phyloP scores from a whole-genome alignment of 1,140 invertebrate species.

The Orius laevigatus region DNA sequence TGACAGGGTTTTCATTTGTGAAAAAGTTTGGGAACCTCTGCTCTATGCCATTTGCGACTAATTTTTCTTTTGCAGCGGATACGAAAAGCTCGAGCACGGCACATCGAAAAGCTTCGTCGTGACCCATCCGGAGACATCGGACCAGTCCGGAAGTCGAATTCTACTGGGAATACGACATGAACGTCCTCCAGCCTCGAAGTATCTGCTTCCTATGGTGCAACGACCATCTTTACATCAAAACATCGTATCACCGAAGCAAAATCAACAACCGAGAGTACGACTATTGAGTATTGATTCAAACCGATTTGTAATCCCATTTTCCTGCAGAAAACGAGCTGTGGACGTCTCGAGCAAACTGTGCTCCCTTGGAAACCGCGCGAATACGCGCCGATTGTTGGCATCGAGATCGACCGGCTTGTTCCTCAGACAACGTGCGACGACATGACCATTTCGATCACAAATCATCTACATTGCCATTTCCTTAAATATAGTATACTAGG shows the following conservation, averaged over 20 bases:
- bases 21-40: too few species aligned
- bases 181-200: constrained; percentile 57
- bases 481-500: too few species aligned
- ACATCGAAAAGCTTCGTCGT: constrained; percentile 54
- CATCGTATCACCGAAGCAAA: constrained; percentile 51
- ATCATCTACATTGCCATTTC: too few species aligned
- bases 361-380: constrained; percentile 46
- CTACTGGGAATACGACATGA: constrained; percentile 69
- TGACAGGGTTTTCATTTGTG: too few species aligned
- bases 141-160: constrained; percentile 37
- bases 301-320: not conserved
- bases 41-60: too few species aligned
- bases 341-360: constrained; percentile 55
- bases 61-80: constrained; percentile 34
- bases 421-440: constrained; percentile 41
- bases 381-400: constrained; percentile 44
- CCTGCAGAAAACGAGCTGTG: constrained; percentile 46
- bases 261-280: constrained; percentile 33
- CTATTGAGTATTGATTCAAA: not conserved
- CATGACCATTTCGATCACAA: too few species aligned
- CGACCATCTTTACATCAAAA: constrained; percentile 59
- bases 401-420: constrained; percentile 56
- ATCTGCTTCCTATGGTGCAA: constrained; percentile 71
- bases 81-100: constrained; percentile 58
- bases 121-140: constrained; percentile 52